Conservation (phyloP, 2,888 invertebrate genomes). For the Bombyx huttoni region DNA sequence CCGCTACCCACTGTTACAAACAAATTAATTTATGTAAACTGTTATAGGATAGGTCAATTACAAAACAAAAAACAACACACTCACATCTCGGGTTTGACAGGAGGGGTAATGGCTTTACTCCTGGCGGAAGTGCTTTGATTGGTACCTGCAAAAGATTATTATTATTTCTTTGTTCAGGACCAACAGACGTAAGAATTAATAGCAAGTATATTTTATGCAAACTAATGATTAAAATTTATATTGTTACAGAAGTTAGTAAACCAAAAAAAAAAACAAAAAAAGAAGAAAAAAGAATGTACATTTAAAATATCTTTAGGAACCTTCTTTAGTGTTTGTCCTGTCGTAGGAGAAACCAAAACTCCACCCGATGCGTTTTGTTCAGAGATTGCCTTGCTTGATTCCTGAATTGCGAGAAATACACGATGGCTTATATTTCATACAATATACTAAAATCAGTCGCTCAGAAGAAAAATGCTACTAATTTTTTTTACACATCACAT, state of each 20-base stretch:
- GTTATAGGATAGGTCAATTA: not conserved
- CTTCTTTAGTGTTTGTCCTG: slow-evolving; percentile 56
- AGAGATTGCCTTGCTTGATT: not conserved
- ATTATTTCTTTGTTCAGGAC: not conserved
- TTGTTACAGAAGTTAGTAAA: not conserved
- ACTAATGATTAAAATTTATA: no score
- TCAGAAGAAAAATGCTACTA: no score
- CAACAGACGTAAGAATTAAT: no score
- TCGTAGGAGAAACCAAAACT: slow-evolving; percentile 40
- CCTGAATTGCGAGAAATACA: not conserved
- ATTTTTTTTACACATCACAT: no score
- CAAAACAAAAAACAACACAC: slow-evolving; percentile 12
- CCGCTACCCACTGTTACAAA: slow-evolving; percentile 23
- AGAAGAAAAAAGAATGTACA: not conserved
- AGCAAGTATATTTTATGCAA: no score
- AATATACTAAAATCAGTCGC: no score
- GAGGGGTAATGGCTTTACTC: slow-evolving; percentile 52
- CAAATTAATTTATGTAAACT: not conserved
- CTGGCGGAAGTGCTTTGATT: slow-evolving; percentile 50
- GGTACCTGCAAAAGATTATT: slow-evolving; percentile 34
- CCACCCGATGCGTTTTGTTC: slow-evolving; percentile 4
- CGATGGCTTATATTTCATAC: no score
- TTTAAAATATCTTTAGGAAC: slow-evolving; percentile 14
- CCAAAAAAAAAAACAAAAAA: not conserved
- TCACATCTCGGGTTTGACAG: slow-evolving; percentile 42